Percentiles rank a stretch among this genome's conserved stretches.
These are phyloP conservation scores for Rhabditoides inermis DNA, from an alignment of 2,888 invertebrate genomes.

Conservation along the genomic window DNA sequence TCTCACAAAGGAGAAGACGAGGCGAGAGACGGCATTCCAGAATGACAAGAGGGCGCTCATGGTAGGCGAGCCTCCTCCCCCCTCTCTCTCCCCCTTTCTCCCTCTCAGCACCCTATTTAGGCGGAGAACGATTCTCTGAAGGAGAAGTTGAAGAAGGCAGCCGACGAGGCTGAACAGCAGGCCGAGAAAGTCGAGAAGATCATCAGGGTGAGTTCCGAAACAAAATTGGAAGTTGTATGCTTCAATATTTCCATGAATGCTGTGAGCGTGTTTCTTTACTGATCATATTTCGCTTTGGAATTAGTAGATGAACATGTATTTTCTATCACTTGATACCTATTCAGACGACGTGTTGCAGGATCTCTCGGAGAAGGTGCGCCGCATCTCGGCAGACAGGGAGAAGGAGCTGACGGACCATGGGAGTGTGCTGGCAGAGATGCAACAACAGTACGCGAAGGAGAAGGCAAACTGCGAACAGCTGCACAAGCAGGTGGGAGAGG, in stretches of 20 bases:
- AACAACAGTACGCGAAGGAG: conserved; percentile 69
- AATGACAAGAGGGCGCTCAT: conserved; percentile 56
- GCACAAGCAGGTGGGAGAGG: conserved; percentile 61
- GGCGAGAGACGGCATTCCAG: conserved; percentile 75
- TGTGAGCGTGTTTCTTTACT: too few relatives aligned
- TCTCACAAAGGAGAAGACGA: conserved; percentile 72
- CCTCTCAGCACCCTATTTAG: conserved; percentile 32
- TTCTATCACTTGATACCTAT: too few relatives aligned
- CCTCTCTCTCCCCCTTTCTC: not conserved
- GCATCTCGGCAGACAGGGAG: conserved; percentile 73
- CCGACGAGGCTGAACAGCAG: conserved; percentile 12
- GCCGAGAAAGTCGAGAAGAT: conserved; percentile 14
- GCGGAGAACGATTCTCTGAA: conserved; percentile 54
- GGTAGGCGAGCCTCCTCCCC: conserved; percentile 36
- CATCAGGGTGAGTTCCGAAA: conserved; percentile 7
- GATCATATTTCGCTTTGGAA: too few relatives aligned
- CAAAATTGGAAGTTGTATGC: too few relatives aligned
- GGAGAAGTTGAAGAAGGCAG: conserved; percentile 30
- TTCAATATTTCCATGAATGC: too few relatives aligned
- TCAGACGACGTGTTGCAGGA: too few relatives aligned
- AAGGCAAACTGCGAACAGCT: conserved; percentile 68
- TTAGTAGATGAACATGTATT: too few relatives aligned
- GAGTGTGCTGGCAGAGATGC: conserved; percentile 72
- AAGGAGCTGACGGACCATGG: conserved; percentile 71
- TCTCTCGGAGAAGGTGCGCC: conserved; percentile 58